Evolutionary conservation across 2,888 invertebrate genomes (phyloP), one percentile per base, ranked within the genome.

Genomic region (Carpatolechia fugitivella): DNA sequence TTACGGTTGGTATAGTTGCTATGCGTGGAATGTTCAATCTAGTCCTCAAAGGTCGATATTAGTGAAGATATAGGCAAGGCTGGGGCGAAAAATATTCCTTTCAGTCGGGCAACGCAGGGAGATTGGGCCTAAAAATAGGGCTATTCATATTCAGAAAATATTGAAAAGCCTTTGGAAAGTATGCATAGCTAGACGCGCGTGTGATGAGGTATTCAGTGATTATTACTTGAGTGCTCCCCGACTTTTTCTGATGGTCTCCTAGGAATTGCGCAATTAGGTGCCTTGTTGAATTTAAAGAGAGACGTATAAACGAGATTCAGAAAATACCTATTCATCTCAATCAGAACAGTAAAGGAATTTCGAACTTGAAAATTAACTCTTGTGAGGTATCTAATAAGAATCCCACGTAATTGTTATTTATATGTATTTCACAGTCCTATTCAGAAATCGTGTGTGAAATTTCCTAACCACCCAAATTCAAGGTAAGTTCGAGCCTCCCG

Each of bases 11-110:
- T 38, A 38, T 14, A 7, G 36, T 7, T 38, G 48, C 18, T 8
- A 18, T 18, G 33, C 11, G 33, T 16, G 48, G 48, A 48, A 48
- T 48, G 31, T 48, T 33, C 33, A 33, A 48, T 48, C 48, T 33
- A 31, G 16, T 18, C 18, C n/a, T 47, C 7, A 7, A 48, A 18
- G 33, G 46, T 46, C 46, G 46, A 46, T 46, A 46, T 46, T 48
- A 33, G 24, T 44, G 18, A 13, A 14, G 33, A 33, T 48, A 47
- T 47, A 6, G 47, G 1, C n/a, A n/a, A 10, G 31, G 31, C 31
- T n/a, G 24, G 24, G 6, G 24, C 24, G 41, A 7, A 10, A 47
- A 47, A 47, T 47, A 47, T 30, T 30, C 29, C 8, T 29, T 47
- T 47, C 13, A 47, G 30, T 3, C n/a, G 30, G 13, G 47, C 30